Base-by-base conservation (phyloP, 2,797 vertebrate species). In the Natrix natrix region DNA sequence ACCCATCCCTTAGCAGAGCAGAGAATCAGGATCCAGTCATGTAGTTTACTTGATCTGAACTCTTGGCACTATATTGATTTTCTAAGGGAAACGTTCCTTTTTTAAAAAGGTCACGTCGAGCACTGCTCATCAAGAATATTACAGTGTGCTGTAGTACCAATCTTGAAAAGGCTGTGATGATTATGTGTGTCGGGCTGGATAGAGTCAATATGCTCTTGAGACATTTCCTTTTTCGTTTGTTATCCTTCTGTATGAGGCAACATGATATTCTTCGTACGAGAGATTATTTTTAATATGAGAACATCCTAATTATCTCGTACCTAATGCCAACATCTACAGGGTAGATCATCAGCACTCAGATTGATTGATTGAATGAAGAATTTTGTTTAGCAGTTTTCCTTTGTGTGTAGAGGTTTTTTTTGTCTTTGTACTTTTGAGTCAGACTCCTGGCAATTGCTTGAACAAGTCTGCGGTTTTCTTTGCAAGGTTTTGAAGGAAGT, bases 221-320 rank as follows among this genome's bases (percentile, higher is more conserved):
- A 54, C 32, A 91, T 91, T 13, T 20, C 43, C 43, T 90, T 94
- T 88, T 92, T 52, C 16, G 59, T 54, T 88, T 90, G 87, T 52
- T 16, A 13, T 59, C 78, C 20, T 57, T 59, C 32, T 32, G 8
- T n/a, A 59, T 74, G 56, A 54, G 8, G 2, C 22, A 20, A 17
- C 10, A 0, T 1, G 61, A 78, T 26, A 7, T 89, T 89, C 1
- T 43, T 88, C 87, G 10, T 83, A 61, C 7, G 0, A 0, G 0
- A n/a, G 52, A 17, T 90, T 32, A 24, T 91, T 52, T 7, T 24
- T 90, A 16, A 8, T 74, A 28, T 22, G 22, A 55, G 0, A 74
- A 37, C 37, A 74, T 24, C 20, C 74, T 48, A 83, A 83, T 83
- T 48, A 78, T 48, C 20, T 78, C 17, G 17, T 11, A 24, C 3